Conservation (phyloP, 2,113 vertebrate genomes). For the Galeopterus variegatus region DNA sequence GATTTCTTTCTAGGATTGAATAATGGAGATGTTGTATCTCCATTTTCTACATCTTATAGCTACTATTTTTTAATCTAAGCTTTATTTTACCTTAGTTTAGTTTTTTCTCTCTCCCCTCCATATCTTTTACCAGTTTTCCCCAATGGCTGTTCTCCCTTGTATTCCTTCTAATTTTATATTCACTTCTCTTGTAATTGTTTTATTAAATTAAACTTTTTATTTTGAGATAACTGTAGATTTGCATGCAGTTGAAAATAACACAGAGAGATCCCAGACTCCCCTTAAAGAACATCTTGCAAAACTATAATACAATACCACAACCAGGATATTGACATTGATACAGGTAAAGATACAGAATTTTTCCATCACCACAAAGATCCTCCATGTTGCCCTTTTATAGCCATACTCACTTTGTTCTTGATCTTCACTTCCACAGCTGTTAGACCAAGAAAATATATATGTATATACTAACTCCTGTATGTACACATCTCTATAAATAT, state of each 20-base stretch:
- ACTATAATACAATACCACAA: background rate
- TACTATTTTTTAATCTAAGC: background rate
- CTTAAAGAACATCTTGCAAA: background rate
- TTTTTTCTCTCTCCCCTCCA: background rate
- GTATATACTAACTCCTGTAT: background rate
- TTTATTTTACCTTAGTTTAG: background rate
- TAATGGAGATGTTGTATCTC: background rate
- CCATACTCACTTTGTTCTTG: background rate
- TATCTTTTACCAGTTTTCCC: background rate
- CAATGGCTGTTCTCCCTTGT: background rate
- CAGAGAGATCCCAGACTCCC: background rate
- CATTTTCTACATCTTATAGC: background rate
- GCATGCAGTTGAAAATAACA: background rate
- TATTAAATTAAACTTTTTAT: constrained; percentile 5
- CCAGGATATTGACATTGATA: background rate
- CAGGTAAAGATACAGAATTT: background rate
- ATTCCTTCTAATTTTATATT: background rate
- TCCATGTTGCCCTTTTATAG: background rate
- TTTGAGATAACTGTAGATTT: background rate
- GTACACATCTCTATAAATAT: background rate
- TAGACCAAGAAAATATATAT: background rate
- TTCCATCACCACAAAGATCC: background rate
- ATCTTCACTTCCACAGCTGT: background rate
- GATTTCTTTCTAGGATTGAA: background rate
- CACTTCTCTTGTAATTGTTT: background rate